Conservation (phyloP, 2,113 vertebrate genomes). For the Aplodontia rufa region DNA sequence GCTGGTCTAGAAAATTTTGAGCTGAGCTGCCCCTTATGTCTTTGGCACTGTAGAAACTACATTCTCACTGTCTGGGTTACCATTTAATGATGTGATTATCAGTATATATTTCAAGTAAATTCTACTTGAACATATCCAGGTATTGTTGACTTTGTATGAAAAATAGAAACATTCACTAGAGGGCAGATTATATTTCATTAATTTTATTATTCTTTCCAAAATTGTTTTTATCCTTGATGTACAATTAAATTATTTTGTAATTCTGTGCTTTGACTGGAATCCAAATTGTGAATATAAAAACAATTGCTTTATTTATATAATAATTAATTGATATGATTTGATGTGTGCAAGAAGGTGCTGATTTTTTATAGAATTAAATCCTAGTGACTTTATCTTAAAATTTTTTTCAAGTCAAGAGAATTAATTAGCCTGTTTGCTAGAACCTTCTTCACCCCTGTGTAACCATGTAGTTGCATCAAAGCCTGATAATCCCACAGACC, state of each 20-base stretch:
- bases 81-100: slow-evolving; percentile 37
- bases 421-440: background rate
- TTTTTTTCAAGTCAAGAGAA: slow-evolving; percentile 18
- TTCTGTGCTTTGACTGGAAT: slow-evolving; percentile 34
- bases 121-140: background rate
- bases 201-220: background rate
- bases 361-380: slow-evolving; percentile 17
- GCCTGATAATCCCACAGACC: background rate
- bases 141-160: slow-evolving; percentile 24
- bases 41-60: slow-evolving; percentile 34
- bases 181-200: background rate
- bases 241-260: background rate
- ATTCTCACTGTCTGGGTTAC: slow-evolving; percentile 52
- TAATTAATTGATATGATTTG: slow-evolving; percentile 34
- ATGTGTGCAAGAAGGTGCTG: background rate
- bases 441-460: background rate
- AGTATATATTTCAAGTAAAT: slow-evolving; percentile 23
- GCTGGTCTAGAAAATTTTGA: slow-evolving; percentile 58
- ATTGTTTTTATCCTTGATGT: background rate
- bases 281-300: slow-evolving; percentile 7
- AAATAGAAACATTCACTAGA: background rate
- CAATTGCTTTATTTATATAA: slow-evolving; percentile 35
- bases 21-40: slow-evolving; percentile 5
- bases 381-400: background rate
- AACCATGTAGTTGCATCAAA: background rate